Evolutionary conservation across 2,113 vertebrate genomes (phyloP), one percentile per base, ranked within the genome.

Genomic region (Astatotilapia flaviijosephi): DNA sequence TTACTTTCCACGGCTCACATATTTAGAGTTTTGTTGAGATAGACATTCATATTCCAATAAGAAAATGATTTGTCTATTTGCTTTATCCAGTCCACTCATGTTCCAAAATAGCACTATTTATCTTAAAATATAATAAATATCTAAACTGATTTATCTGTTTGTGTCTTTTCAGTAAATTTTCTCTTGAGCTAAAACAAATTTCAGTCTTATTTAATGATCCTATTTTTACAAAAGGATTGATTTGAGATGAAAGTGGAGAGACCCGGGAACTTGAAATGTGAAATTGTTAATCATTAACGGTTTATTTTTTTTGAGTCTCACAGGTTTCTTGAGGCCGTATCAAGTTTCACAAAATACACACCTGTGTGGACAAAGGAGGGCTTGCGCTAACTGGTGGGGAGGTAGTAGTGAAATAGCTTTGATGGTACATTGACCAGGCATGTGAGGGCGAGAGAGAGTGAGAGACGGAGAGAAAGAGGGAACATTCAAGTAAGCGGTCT

Each of bases 221-320:
- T 14, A 40, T 40, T 68, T 68, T 68, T 21, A 40, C 10, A 68
- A 68, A 75, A 75, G 23, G 15, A 49, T 49, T 15, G 4, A 49
- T 17, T 10, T 49, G 23, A 65, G 19, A 45, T 1, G 6, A 55
- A 19, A 31, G 45, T 17, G 33, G 17, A 4, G 7, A 42, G n/a
- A 58, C 6, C 40, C 75, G 19, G 56, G 5, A 56, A 85, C 53
- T 33, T 21, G 6, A 86, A 84, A 68, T 55, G 42, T 26, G 17
- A 51, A 17, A 5, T 1, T 68, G 84, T 84, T 90, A 93, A 91
- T 89, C n/a, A 93, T 93, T 93, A 89, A 93, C 91, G 1, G 6
- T 17, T 55, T 6, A 12, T 55, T 82, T 82, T 83, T 83, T 84
- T 84, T 10, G 47, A 68, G 7, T 45, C 1, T 2, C 26, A 28